A percentile compares a stretch with the other conserved stretches of the same genome.
phyloP scores from a whole-genome alignment of 2,888 invertebrate species.

The Eristalis tenax region DNA sequence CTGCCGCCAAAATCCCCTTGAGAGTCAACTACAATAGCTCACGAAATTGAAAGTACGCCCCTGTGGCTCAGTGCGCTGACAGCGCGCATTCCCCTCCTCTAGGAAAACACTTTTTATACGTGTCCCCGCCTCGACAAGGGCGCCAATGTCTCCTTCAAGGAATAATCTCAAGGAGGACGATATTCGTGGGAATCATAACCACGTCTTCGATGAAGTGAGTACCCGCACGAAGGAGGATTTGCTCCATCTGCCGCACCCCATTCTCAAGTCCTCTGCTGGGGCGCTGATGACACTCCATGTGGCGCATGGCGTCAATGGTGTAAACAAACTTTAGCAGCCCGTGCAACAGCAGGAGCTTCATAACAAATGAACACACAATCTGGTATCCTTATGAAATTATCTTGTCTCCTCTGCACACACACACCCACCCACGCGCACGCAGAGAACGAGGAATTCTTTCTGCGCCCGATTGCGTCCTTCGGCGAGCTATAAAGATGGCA shows the following conservation, averaged over 20 bases:
- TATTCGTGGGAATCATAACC: constrained; percentile 58
- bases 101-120: background rate
- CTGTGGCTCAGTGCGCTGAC: background rate
- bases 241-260: background rate
- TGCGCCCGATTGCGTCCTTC: background rate
- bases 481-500: constrained; percentile 3
- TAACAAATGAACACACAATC: constrained; percentile 31
- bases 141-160: constrained; percentile 34
- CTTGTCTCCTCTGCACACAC: background rate
- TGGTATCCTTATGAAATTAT: constrained; percentile 43
- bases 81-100: background rate
- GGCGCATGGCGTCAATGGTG: constrained; percentile 32
- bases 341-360: constrained; percentile 19
- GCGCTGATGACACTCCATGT: constrained; percentile 5
- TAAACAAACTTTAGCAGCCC: constrained; percentile 26
- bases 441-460: constrained; percentile 6
- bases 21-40: constrained; percentile 20
- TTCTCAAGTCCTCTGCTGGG: background rate
- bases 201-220: constrained; percentile 13
- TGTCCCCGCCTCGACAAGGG: constrained; percentile 11
- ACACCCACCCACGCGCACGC: background rate
- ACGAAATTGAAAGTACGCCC: constrained; percentile 26
- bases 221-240: background rate
- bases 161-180: constrained; percentile 48
- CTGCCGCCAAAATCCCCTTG: background rate